These are phyloP conservation scores for Synaphobranchus kaupii DNA, from an alignment of 2,797 vertebrate genomes.

Conservation along the genomic window DNA sequence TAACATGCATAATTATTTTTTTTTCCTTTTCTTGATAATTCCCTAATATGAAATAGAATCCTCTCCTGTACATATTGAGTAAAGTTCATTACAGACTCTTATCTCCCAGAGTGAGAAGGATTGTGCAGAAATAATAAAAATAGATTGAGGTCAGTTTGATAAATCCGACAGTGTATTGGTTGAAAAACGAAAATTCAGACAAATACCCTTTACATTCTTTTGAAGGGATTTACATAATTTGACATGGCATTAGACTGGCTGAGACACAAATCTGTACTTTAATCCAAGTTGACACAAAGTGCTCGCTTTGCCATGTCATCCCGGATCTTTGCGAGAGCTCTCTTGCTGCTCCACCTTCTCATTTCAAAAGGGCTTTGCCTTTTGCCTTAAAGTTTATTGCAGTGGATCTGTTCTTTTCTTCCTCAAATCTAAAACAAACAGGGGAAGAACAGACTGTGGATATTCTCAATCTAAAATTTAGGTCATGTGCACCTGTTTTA, in stretches of 20 bases:
- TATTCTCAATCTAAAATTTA: background rate
- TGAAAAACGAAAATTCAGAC: slow-evolving; percentile 47
- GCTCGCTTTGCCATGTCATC: slow-evolving; percentile 54
- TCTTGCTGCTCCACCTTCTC: slow-evolving; percentile 49
- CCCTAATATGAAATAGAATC: slow-evolving; percentile 8
- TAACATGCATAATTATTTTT: background rate
- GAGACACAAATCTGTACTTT: slow-evolving; percentile 73
- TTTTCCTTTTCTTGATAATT: slow-evolving; percentile 1
- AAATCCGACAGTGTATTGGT: slow-evolving; percentile 50
- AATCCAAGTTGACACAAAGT: slow-evolving; percentile 73
- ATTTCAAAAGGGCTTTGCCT: slow-evolving; percentile 44
- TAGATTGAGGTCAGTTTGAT: slow-evolving; percentile 53
- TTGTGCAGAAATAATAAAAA: slow-evolving; percentile 27
- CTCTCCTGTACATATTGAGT: background rate
- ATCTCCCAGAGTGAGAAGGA: background rate
- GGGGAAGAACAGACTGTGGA: background rate
- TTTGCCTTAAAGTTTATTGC: background rate
- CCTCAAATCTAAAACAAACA: background rate
- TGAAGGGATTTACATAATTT: slow-evolving; percentile 80
- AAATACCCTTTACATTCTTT: slow-evolving; percentile 67
- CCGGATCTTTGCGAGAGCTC: slow-evolving; percentile 51
- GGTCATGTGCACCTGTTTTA: background rate
- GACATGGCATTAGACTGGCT: slow-evolving; percentile 75
- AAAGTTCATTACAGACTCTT: background rate
- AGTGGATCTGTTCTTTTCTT: background rate